Evolutionary conservation across 1,140 invertebrate species (phyloP).

Genomic region (Drosophila nigromelanica): DNA sequence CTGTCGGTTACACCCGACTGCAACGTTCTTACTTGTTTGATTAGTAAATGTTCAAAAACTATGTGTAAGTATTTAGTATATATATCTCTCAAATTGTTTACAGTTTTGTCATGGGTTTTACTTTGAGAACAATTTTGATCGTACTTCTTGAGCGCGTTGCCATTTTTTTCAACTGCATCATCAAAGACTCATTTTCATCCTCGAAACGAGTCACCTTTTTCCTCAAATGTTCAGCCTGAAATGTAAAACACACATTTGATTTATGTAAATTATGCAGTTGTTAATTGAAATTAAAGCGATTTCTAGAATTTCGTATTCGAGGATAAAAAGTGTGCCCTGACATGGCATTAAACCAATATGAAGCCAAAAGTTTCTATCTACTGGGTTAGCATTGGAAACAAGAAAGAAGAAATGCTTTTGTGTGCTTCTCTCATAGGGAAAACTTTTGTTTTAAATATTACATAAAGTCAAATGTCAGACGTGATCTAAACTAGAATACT

Average conservation of each 20-base stretch:
- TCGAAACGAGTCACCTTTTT: slow-evolving; percentile 94
- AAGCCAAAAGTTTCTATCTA: slow-evolving; percentile 19
- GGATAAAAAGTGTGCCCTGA: slow-evolving; percentile 68
- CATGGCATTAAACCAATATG: slow-evolving; percentile 11
- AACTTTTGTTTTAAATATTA: too few species aligned
- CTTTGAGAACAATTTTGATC: slow-evolving; percentile 65
- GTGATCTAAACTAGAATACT: background rate
- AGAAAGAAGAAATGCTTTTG: background rate
- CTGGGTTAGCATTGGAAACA: slow-evolving; percentile 28
- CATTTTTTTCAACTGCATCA: slow-evolving; percentile 97
- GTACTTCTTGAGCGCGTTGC: slow-evolving; percentile 92
- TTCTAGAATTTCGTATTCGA: slow-evolving; percentile 57
- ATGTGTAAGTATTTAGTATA: background rate
- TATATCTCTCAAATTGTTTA: slow-evolving; percentile 3
- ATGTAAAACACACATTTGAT: slow-evolving; percentile 64
- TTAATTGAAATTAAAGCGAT: slow-evolving; percentile 10
- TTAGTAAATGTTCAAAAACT: too few species aligned
- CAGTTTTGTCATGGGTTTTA: background rate
- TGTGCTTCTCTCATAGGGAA: background rate
- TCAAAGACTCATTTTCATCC: slow-evolving; percentile 96
- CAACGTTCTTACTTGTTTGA: too few species aligned
- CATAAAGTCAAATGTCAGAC: too few species aligned
- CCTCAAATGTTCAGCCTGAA: slow-evolving; percentile 91
- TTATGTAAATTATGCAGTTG: slow-evolving; percentile 44
- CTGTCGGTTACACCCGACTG: too few species aligned